phyloP scores from a whole-genome alignment of 2,797 vertebrate species.

The Iguana delicatissima region DNA sequence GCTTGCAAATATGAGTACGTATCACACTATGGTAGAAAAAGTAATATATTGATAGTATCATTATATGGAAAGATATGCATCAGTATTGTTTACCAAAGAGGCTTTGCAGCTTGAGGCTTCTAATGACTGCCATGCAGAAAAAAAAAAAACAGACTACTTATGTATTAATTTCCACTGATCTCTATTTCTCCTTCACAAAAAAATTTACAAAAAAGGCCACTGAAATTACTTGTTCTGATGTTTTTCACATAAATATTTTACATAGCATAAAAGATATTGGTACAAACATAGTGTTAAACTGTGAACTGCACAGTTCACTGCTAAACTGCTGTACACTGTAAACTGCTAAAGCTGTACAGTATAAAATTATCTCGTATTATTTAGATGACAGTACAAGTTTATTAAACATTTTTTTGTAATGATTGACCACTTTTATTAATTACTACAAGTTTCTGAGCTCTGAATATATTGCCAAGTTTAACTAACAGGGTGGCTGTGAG shows the following conservation, averaged over 20 bases:
- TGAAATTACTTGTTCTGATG: not conserved
- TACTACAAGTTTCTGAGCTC: not conserved
- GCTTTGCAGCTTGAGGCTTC: slow-evolving; percentile 59
- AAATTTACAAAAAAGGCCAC: not conserved
- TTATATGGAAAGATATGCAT: slow-evolving; percentile 50
- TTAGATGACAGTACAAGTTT: not conserved
- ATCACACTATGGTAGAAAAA: not conserved
- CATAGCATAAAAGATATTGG: not conserved
- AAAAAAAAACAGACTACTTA: slow-evolving; percentile 55
- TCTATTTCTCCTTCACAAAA: slow-evolving; percentile 30
- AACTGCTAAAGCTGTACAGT: not conserved
- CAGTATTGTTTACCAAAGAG: slow-evolving; percentile 56
- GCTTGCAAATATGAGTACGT: slow-evolving; percentile 7
- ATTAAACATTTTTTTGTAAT: not conserved
- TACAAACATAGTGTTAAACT: not conserved
- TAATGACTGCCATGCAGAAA: slow-evolving; percentile 54
- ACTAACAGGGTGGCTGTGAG: not conserved
- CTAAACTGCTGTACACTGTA: too few relatives aligned
- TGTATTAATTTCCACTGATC: slow-evolving; percentile 44
- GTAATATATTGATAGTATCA: slow-evolving; percentile 48
- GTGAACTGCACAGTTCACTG: too few relatives aligned
- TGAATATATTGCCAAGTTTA: not conserved
- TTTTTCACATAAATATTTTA: not conserved
- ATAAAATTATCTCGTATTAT: not conserved
- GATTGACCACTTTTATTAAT: not conserved